Conservation (phyloP, 2,888 invertebrate genomes). For the Cerastis rubricosa region DNA sequence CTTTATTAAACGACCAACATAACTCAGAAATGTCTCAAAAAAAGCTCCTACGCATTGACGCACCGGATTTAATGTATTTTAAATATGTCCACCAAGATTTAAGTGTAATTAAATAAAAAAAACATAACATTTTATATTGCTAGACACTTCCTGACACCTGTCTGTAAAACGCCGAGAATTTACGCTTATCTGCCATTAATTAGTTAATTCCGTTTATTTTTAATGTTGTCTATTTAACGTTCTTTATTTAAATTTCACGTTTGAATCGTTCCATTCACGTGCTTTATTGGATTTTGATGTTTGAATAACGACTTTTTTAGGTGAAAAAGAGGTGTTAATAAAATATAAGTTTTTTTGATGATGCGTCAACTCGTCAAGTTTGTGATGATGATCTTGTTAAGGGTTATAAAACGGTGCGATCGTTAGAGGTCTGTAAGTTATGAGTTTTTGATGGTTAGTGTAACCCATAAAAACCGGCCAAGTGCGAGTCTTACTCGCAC, state of each 20-base stretch:
- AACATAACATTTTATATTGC: slow-evolving; percentile 53
- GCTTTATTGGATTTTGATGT: slow-evolving; percentile 68
- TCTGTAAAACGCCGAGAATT: slow-evolving; percentile 69
- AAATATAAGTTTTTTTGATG: slow-evolving; percentile 36
- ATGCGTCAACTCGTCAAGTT: slow-evolving; percentile 24
- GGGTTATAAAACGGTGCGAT: slow-evolving; percentile 40
- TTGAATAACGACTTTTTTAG: slow-evolving; percentile 57
- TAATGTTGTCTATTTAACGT: slow-evolving; percentile 69
- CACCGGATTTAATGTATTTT: slow-evolving; percentile 60
- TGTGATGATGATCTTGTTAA: slow-evolving; percentile 26
- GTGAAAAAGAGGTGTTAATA: slow-evolving; percentile 48
- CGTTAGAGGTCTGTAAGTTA: slow-evolving; percentile 20
- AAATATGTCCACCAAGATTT: slow-evolving; percentile 64
- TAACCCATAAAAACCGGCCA: too few species aligned
- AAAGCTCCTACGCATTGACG: slow-evolving; percentile 44
- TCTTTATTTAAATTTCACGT: slow-evolving; percentile 69
- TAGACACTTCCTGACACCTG: slow-evolving; percentile 73
- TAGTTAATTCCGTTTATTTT: slow-evolving; percentile 71
- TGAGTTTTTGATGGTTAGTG: slow-evolving; percentile 27
- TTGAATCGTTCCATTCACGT: slow-evolving; percentile 64
- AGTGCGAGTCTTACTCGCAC: too few species aligned
- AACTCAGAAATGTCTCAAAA: slow-evolving; percentile 53
- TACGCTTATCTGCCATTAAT: slow-evolving; percentile 69
- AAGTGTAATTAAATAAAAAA: slow-evolving; percentile 72
- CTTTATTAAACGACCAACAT: slow-evolving; percentile 27